Conservation (phyloP, 1,140 invertebrate genomes). For the Phthorimaea operculella region DNA sequence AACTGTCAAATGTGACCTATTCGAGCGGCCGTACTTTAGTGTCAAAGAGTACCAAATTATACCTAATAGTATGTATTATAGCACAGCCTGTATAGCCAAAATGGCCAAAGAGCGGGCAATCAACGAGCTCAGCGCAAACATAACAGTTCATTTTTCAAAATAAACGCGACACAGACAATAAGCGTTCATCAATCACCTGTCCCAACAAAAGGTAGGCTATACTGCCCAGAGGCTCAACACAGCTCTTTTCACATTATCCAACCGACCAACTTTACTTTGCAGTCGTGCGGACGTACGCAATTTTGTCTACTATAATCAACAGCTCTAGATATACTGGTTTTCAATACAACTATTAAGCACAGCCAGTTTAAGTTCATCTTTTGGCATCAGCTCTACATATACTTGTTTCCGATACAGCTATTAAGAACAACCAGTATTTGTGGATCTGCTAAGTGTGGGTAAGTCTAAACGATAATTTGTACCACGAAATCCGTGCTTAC, state of each 20-base stretch:
- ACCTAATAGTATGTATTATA: too few relatives aligned
- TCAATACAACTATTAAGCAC: background rate
- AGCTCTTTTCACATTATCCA: slow-evolving; percentile 27
- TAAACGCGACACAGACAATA: slow-evolving; percentile 42
- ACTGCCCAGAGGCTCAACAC: slow-evolving; percentile 31
- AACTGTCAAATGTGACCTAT: too few relatives aligned
- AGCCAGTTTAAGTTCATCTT: slow-evolving; percentile 10
- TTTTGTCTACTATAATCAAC: background rate
- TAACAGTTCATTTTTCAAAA: slow-evolving; percentile 44
- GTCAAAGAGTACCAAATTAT: too few relatives aligned
- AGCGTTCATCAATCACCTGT: slow-evolving; percentile 49
- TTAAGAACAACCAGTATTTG: too few relatives aligned
- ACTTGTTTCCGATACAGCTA: too few relatives aligned
- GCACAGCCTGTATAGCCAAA: too few relatives aligned
- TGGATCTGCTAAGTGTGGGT: too few relatives aligned
- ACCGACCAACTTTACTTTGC: slow-evolving; percentile 22
- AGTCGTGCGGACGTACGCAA: background rate
- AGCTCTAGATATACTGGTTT: background rate
- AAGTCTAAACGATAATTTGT: too few relatives aligned
- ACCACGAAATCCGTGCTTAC: too few relatives aligned
- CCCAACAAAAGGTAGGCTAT: slow-evolving; percentile 33
- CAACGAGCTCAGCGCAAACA: slow-evolving; percentile 43
- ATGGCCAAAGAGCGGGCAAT: too few relatives aligned
- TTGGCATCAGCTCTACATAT: too few relatives aligned
- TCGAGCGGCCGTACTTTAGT: too few relatives aligned